Evolutionary conservation across 1,140 invertebrate genomes (phyloP), one percentile per base, ranked within the genome.

Genomic region (Harlomillsia oculata): DNA sequence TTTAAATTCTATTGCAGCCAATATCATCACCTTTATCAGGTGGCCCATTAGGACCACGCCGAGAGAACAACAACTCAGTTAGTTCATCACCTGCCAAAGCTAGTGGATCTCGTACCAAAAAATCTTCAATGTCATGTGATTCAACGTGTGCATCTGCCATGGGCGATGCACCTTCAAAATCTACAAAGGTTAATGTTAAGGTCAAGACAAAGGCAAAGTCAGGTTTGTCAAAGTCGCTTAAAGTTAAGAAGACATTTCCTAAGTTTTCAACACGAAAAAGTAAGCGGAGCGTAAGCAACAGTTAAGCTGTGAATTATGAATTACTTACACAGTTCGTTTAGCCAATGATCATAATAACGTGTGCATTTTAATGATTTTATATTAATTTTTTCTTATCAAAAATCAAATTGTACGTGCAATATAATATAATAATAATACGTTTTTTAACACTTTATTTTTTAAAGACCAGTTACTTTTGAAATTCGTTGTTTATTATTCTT

Each of bases 181-280:
- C 32, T 25, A 50, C 2, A 8, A 26, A 37, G 26, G 32, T 39
- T 20, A 36, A 36, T 16, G 23, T 23, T 50, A 28, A 28, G 2
- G 34, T 37, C 6, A 50, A 50, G 39, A 6, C 48, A 9, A 25
- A 28, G 16, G n/a, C 48, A 6, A 50, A 50, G 26, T 20, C 32
- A 25, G 39, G 39, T 50, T 36, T 50, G 16, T 37, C 30, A 21
- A 50, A 50, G 28, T 37, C 34, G 34, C 39, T 50, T 30, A 50
- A 50, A 50, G 16, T 36, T 23, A 50, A 50, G 34, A 50, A 50
- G 48, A 50, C n/a, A 37, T 50, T 37, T 16, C 30, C 30, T 14
- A 50, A 50, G n/a, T 20, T 50, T 37, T 14, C 30, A 18, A 37
- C n/a, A n/a, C n/a, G 48, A 50, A 50, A 50, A 14, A 30, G 48